Conservation (phyloP, 2,888 invertebrate species). For the Zhuqinia jingwanae region DNA sequence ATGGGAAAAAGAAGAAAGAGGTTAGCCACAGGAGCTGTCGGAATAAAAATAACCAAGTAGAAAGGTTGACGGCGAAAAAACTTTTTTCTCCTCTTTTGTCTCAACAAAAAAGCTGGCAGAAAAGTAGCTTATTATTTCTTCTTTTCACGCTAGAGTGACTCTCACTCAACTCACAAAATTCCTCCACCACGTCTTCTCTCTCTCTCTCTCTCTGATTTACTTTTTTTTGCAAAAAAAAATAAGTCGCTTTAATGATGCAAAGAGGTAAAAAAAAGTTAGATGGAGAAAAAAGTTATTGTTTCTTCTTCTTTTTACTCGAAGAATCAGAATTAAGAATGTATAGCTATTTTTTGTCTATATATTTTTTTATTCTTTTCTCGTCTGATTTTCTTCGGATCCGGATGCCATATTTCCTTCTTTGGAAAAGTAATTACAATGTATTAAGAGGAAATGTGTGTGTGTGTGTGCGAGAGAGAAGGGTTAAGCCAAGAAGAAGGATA, state of each 20-base stretch:
- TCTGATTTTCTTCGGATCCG: constrained; percentile 17
- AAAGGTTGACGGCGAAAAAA: constrained; percentile 6
- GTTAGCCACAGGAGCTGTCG: neutral
- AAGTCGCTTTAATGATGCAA: constrained; percentile 42
- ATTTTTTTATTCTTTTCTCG: constrained; percentile 4
- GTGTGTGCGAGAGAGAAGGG: neutral
- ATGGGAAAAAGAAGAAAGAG: neutral
- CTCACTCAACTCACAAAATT: neutral
- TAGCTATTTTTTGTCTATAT: too few species aligned
- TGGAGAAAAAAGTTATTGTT: constrained; percentile 23
- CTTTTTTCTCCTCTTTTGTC: neutral
- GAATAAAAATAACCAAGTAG: neutral
- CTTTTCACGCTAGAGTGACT: constrained; percentile 33
- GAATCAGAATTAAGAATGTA: constrained; percentile 3
- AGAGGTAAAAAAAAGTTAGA: constrained; percentile 31
- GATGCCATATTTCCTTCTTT: constrained; percentile 49
- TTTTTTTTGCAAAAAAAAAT: constrained; percentile 19
- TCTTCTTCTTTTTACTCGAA: neutral
- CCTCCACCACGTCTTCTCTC: too few species aligned
- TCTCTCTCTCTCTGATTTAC: neutral
- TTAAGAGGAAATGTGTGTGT: constrained; percentile 31
- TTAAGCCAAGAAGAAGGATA: constrained; percentile 3
- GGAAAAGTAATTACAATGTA: constrained; percentile 56
- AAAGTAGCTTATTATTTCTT: constrained; percentile 29
- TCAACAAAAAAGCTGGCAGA: constrained; percentile 18